Conservation (phyloP, 2,888 invertebrate species). For the Tenthredo livida region DNA sequence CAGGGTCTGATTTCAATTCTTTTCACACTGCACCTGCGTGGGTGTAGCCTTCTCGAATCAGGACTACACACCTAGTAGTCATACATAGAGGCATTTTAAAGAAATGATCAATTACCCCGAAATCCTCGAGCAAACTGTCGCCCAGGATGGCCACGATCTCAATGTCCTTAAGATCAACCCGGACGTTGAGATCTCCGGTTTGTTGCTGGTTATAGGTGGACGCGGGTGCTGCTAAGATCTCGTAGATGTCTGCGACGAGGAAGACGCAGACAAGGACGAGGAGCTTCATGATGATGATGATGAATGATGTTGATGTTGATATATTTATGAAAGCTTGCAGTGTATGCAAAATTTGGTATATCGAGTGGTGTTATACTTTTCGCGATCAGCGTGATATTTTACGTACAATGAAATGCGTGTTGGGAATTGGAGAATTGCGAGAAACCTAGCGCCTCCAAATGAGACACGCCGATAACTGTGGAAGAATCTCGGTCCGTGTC, state of each 20-base stretch:
- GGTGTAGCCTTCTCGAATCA: not conserved
- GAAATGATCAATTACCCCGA: conserved; percentile 79
- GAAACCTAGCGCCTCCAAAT: conserved; percentile 49
- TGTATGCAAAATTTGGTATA: conserved; percentile 41
- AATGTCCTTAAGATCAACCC: conserved; percentile 89
- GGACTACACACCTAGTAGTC: not conserved
- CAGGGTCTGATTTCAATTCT: not conserved
- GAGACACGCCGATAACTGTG: conserved; percentile 52
- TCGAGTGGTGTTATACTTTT: too few relatives aligned
- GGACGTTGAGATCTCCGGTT: conserved; percentile 89
- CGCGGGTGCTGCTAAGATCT: conserved; percentile 57
- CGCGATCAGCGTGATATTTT: not conserved
- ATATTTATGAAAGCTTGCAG: not conserved
- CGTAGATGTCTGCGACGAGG: conserved; percentile 77
- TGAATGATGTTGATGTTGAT: not conserved
- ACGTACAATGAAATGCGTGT: not conserved
- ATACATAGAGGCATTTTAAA: too few relatives aligned
- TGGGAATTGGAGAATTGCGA: conserved; percentile 12
- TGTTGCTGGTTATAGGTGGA: conserved; percentile 86
- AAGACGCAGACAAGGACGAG: conserved; percentile 79
- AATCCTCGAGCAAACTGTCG: conserved; percentile 79
- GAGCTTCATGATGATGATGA: conserved; percentile 57
- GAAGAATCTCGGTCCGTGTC: conserved; percentile 46
- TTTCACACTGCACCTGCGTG: not conserved
- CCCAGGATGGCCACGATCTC: conserved; percentile 86